Base-by-base conservation (phyloP, 2,113 vertebrate species). In the Dicentrarchus labrax region DNA sequence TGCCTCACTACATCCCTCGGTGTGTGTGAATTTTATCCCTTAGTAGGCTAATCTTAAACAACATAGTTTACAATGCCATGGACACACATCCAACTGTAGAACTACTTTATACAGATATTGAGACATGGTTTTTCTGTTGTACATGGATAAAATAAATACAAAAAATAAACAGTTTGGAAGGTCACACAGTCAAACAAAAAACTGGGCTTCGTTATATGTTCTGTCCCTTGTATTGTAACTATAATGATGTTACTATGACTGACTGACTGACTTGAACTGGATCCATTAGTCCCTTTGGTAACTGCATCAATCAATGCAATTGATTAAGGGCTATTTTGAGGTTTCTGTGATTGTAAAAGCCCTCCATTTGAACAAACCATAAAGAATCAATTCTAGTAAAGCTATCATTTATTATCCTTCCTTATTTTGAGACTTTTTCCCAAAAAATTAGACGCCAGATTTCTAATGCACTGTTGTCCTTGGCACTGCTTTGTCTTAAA, bases 401-500 rank as follows among this genome's bases (percentile, higher is more conserved):
- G 1, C 0, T 21, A 6, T 30, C 5, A 0, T 38, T n/a, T 47
- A 38, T 16, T 11, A 43, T 77, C 10, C 2, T 4, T 3, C n/a
- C 4, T 24, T 38, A 38, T 15, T 71, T 19, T 24, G 2, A 17
- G 16, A 9, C 50, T 30, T 30, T 48, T 30, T 11, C 10, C 12
- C 54, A 10, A 5, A 13, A 22, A 62, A 11, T 43, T 50, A 51
- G 51, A 22, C 21, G 4, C 16, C 4, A 41, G 17, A 24, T n/a
- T 76, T 41, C 22, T 13, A 12, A 48, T 21, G 15, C 64, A 41
- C 36, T 30, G 24, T 48, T 77, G 39, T 53, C 67, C 48, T 15
- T 72, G 43, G 51, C 71, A 11, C 8, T 15, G 47, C 15, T 13
- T 51, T 68, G 48, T 71, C 70, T 66, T 60, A 47, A n/a, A 56